Base-by-base conservation (phyloP, 2,888 invertebrate species). In the Amiota communis region DNA sequence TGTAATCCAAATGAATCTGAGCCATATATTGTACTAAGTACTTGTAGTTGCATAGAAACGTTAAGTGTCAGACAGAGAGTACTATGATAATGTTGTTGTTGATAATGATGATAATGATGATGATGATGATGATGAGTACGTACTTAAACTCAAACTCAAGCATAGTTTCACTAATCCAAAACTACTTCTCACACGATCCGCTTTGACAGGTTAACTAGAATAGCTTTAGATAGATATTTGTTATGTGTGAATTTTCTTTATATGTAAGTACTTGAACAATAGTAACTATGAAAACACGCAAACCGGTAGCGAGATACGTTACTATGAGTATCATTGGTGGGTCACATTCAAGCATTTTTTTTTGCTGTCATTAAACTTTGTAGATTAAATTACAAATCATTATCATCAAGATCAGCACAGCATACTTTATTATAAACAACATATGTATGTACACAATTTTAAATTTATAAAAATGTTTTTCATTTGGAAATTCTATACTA, bases 41-140 rank as follows among this genome's bases (percentile, higher is more conserved):
- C 23, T 23, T 61, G 20, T 17, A 65, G 23, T 65, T 63, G 12
- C 48, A 15, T 20, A 56, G 36, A 6, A 36, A 36, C 3, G 36
- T 36, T 2, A 36, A 36, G 63, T 46, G 23, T 63, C 63, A 63
- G 36, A 63, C 63, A 46, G 36, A 36, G 46, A 12, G 11, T 57
- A n/a, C 57, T 57, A 53, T 53, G 12, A n/a, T 53, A 12, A 53
- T 53, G 53, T 13, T 51, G 51, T n/a, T 13, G 51, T 3, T n/a
- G 51, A 51, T 51, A 6, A 53, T 53, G 53, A 53, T 53, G 53
- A 53, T 53, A 8, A 53, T 53, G 53, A 8, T 53, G 53, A 8
- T 53, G 53, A 53, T 53, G 78, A 72, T 84, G 84, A 83, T 84
- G 85, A 84, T 78, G 79, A 77, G 78, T 80, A 82, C 78, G 76